Evolutionary conservation across 2,113 vertebrate species (phyloP).

Genomic region (Myotis brandtii): DNA sequence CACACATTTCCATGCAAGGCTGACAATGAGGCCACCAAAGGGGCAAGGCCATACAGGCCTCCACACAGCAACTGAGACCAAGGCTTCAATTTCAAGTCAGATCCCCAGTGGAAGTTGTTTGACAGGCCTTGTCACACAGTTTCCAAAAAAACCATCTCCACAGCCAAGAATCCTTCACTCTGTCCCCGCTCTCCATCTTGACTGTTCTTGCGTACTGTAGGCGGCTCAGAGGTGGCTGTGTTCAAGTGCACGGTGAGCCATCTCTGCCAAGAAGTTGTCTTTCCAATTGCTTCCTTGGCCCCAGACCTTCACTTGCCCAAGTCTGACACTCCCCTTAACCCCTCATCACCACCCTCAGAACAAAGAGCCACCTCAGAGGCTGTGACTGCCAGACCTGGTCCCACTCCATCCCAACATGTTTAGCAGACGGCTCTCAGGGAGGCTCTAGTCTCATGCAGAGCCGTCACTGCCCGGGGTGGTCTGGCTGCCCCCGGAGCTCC

Average conservation of each 20-base stretch:
- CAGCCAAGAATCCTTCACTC: constrained; percentile 49
- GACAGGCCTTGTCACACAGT: constrained; percentile 40
- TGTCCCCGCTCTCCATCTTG: neutral
- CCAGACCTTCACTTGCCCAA: neutral
- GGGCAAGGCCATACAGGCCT: neutral
- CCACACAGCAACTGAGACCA: neutral
- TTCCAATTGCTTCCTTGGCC: constrained; percentile 23
- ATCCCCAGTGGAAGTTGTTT: neutral
- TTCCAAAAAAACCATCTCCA: constrained; percentile 8
- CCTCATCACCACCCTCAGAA: neutral
- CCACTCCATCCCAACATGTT: neutral
- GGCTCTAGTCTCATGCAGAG: neutral
- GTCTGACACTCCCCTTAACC: constrained; percentile 23
- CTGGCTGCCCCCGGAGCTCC: neutral
- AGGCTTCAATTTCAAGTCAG: neutral
- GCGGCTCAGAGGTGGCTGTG: constrained; percentile 21
- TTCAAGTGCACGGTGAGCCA: neutral
- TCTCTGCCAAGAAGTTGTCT: constrained; percentile 22
- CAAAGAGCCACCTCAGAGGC: constrained; percentile 26
- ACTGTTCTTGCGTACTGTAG: neutral
- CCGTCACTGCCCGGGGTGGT: neutral
- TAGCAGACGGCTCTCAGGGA: neutral
- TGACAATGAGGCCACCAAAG: neutral
- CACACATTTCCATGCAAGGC: neutral
- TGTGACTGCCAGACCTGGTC: neutral